Percentiles rank a stretch among this genome's conserved stretches.
Conservation (phyloP, 2,888 invertebrate genomes). For the Cerastis rubricosa region DNA sequence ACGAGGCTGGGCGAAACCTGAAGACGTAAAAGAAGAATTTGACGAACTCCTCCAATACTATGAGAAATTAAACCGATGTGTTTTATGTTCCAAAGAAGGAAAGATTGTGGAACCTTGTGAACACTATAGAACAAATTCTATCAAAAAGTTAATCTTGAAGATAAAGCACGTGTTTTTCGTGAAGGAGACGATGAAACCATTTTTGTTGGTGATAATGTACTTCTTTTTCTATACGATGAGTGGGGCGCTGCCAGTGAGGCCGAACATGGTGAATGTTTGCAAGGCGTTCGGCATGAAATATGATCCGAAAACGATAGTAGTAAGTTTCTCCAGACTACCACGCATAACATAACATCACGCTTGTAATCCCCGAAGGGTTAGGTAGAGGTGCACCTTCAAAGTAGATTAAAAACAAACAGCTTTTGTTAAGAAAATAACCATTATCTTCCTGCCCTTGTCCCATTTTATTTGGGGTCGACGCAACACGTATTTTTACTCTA, state of each 20-base stretch:
- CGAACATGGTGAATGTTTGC: conserved; percentile 90
- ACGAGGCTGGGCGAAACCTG: conserved; percentile 89
- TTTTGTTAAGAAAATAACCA: no score
- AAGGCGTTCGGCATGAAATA: conserved; percentile 87
- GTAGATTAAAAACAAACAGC: no score
- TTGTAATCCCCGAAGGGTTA: no score
- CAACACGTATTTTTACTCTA: no score
- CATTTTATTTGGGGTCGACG: no score
- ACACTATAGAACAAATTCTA: conserved; percentile 74
- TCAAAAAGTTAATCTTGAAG: conserved; percentile 75
- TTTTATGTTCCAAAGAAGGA: conserved; percentile 80
- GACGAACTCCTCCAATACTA: conserved; percentile 86
- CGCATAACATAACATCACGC: no score
- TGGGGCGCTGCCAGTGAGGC: conserved; percentile 87
- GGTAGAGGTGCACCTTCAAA: no score
- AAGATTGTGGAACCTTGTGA: conserved; percentile 74
- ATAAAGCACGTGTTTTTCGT: conserved; percentile 84
- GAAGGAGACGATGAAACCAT: conserved; percentile 89
- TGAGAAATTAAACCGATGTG: conserved; percentile 79
- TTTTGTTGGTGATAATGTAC: conserved; percentile 87
- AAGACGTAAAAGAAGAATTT: conserved; percentile 89
- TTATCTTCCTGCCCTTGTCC: no score
- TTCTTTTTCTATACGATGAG: conserved; percentile 90
- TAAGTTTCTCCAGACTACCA: conserved; percentile 75
- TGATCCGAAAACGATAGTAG: conserved; percentile 85